phyloP scores from a whole-genome alignment of 1,140 invertebrate species.

The Drosophila santomea region DNA sequence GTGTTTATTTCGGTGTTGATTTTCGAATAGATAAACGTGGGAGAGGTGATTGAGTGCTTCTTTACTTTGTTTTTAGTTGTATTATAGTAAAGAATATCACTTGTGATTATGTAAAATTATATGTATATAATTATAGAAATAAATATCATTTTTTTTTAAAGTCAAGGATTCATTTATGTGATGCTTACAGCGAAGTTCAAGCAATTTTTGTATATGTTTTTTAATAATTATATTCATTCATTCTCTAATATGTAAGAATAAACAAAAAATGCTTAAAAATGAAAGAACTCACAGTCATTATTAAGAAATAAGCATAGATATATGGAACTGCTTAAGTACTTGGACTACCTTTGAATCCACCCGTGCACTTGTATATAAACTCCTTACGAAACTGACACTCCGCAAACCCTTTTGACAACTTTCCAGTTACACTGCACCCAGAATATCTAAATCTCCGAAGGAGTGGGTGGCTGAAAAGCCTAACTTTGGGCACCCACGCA shows the following conservation, averaged over 20 bases:
- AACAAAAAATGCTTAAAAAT: no score
- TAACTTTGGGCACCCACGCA: conserved; percentile 28
- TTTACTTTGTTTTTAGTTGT: no score
- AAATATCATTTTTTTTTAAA: no score
- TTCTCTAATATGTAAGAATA: no score
- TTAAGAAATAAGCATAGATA: background rate
- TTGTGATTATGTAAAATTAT: no score
- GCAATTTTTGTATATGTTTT: no score
- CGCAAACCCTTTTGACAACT: conserved; percentile 33
- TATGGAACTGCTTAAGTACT: background rate
- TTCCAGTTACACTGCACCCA: conserved; percentile 31
- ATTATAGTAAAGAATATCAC: no score
- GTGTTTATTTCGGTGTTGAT: conserved; percentile 60
- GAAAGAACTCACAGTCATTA: no score
- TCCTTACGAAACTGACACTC: conserved; percentile 20
- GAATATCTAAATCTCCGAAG: conserved; percentile 3
- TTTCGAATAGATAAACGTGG: conserved; percentile 7
- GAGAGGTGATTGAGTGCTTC: conserved; percentile 1
- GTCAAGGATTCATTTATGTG: no score
- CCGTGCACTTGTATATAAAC: conserved; percentile 9
- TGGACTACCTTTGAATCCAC: conserved; percentile 8
- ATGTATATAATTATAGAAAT: no score
- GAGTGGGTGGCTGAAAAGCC: conserved; percentile 6
- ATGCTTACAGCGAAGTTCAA: no score
- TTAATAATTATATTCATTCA: no score